Evolutionary conservation across 2,113 vertebrate species (phyloP).

Genomic region (Solenodon paradoxus): DNA sequence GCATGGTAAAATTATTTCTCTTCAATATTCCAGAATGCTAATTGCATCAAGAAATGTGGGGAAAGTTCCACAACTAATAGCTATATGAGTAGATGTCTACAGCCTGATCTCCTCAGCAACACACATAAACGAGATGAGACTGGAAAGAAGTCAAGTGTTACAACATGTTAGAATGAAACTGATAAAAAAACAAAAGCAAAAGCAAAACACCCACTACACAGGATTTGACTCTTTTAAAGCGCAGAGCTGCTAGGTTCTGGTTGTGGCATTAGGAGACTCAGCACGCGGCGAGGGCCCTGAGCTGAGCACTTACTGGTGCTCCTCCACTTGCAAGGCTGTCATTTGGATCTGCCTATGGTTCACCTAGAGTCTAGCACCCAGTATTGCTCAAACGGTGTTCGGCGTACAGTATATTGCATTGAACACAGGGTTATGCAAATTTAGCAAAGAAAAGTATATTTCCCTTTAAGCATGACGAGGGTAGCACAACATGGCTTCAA

Average conservation of each 20-base stretch:
- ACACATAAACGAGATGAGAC: neutral
- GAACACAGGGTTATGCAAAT: neutral
- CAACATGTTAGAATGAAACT: neutral
- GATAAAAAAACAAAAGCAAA: too few species aligned
- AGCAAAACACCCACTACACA: neutral
- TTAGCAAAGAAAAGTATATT: neutral
- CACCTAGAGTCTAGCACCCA: neutral
- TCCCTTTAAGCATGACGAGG: neutral
- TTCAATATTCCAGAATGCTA: conserved; percentile 48
- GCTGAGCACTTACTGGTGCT: neutral
- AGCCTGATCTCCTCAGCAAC: neutral
- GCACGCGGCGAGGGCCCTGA: accelerated
- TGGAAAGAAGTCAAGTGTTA: neutral
- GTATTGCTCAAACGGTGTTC: neutral
- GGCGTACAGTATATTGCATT: neutral
- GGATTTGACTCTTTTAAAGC: neutral
- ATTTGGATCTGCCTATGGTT: accelerated
- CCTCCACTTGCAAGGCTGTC: accelerated
- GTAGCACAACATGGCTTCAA: neutral
- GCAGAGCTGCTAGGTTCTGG: neutral
- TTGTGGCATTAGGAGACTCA: neutral
- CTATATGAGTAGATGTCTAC: neutral
- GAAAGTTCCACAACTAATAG: neutral
- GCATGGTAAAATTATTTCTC: conserved; percentile 42
- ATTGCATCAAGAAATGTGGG: conserved; percentile 29